Evolutionary conservation across 1,140 invertebrate genomes (phyloP).

Genomic region (Pristionchus pacificus): DNA sequence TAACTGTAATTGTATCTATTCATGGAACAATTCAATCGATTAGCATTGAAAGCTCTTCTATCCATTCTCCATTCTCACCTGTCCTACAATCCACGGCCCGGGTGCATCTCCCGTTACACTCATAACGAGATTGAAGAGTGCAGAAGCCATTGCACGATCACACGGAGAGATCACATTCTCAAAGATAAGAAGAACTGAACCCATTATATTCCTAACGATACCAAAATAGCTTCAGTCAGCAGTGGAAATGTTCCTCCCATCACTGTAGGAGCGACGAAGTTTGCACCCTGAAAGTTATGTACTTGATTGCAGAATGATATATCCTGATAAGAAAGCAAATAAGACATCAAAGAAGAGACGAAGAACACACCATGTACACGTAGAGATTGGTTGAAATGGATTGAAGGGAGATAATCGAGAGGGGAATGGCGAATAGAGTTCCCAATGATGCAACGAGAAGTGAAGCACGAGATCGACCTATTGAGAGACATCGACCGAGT

Average conservation of each 20-base stretch:
- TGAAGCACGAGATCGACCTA: neutral
- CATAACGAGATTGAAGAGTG: neutral
- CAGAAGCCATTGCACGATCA: neutral
- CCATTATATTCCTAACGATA: no score
- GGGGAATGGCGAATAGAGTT: neutral
- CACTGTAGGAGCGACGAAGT: neutral
- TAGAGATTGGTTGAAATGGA: neutral
- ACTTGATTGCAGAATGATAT: no score
- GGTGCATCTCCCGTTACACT: neutral
- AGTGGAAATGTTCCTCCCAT: neutral
- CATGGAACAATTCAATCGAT: neutral
- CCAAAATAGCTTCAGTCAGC: neutral
- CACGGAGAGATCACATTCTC: neutral
- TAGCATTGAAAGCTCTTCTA: no score
- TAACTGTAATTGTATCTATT: neutral
- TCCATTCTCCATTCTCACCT: conserved; percentile 5
- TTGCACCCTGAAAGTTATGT: neutral
- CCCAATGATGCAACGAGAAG: neutral
- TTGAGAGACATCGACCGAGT: neutral
- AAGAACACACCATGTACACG: neutral
- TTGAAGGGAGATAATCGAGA: neutral
- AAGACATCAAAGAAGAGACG: no score
- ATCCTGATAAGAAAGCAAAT: neutral
- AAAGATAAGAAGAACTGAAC: neutral
- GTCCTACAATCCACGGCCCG: neutral